These are phyloP conservation scores for Tetranychus piercei DNA, from an alignment of 2,888 invertebrate species.

Conservation along the genomic window DNA sequence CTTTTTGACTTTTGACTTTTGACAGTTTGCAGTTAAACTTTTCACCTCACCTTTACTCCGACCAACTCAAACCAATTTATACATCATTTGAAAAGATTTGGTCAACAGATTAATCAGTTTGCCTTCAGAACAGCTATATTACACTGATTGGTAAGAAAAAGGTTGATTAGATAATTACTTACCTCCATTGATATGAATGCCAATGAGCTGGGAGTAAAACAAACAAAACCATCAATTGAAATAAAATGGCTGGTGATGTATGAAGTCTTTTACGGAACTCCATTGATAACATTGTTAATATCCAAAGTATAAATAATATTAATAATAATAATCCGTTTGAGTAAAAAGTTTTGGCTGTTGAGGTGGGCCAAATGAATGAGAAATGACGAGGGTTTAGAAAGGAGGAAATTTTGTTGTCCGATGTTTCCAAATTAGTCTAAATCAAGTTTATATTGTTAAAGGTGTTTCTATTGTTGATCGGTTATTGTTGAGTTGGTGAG, in stretches of 20 bases:
- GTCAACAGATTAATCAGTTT: too few relatives aligned
- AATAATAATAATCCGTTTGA: background rate
- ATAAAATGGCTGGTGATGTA: background rate
- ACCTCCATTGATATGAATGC: slow-evolving; percentile 1
- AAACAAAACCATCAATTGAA: background rate
- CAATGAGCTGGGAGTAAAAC: background rate
- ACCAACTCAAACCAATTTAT: too few relatives aligned
- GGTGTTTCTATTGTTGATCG: too few relatives aligned
- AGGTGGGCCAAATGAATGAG: background rate
- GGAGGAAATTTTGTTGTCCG: too few relatives aligned
- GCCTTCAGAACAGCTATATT: too few relatives aligned
- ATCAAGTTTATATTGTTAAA: too few relatives aligned
- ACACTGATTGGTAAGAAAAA: background rate
- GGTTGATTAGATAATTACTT: background rate
- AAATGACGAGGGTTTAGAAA: background rate
- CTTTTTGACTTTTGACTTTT: too few relatives aligned
- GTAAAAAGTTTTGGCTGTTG: background rate
- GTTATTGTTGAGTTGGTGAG: too few relatives aligned
- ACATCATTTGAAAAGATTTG: too few relatives aligned
- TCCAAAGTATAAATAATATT: background rate
- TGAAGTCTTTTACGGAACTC: background rate
- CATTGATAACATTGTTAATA: background rate
- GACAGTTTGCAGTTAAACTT: too few relatives aligned
- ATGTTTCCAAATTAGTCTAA: too few relatives aligned
- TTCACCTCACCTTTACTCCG: too few relatives aligned